These are phyloP conservation scores for Cepaea hortensis DNA, from an alignment of 2,888 invertebrate species.

Conservation along the genomic window DNA sequence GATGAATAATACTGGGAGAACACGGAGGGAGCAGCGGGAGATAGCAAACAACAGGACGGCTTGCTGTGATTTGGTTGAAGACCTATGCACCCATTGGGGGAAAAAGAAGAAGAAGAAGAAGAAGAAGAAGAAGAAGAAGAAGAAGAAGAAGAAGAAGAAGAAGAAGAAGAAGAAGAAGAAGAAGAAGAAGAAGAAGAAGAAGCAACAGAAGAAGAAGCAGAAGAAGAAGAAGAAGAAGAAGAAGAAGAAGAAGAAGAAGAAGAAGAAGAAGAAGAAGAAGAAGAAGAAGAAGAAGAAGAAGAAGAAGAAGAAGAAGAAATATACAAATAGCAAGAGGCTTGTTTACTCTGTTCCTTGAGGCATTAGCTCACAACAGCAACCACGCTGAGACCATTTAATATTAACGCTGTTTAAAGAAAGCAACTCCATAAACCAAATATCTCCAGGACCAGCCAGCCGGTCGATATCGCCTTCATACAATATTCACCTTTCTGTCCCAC, in stretches of 20 bases:
- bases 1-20: neutral
- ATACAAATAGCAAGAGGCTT: too few relatives aligned
- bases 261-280: neutral
- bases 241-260: neutral
- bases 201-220: neutral
- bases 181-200: slow-evolving; percentile 7
- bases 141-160: slow-evolving; percentile 7
- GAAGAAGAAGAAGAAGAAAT: too few relatives aligned
- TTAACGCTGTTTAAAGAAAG: neutral
- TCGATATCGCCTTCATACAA: too few relatives aligned
- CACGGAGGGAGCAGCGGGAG: too few relatives aligned
- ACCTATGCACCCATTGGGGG: neutral
- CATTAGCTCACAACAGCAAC: neutral
- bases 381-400: neutral
- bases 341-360: too few relatives aligned
- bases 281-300: neutral
- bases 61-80: too few relatives aligned
- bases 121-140: neutral
- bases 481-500: too few relatives aligned
- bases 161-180: slow-evolving; percentile 7
- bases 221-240: neutral
- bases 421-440: too few relatives aligned
- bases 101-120: neutral
- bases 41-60: too few relatives aligned
- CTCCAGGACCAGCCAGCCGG: too few relatives aligned